A percentile compares a stretch with the other conserved stretches of the same genome.
These are phyloP conservation scores for Andrena cerasifolii DNA, from an alignment of 1,140 invertebrate genomes.

Conservation along the genomic window DNA sequence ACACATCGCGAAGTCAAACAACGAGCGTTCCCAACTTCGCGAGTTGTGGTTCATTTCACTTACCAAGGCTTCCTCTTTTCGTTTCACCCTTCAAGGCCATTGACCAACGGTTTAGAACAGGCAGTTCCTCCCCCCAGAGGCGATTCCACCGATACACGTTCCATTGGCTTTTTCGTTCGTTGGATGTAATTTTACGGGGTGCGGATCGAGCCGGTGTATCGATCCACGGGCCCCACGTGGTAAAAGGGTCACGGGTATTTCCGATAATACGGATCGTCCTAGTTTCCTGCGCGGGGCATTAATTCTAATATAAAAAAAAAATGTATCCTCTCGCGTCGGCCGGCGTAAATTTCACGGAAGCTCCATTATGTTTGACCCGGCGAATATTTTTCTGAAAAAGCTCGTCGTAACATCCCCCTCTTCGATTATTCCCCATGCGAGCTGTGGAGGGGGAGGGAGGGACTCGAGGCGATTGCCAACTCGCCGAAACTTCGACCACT, in stretches of 20 bases:
- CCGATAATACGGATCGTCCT: slow-evolving; percentile 51
- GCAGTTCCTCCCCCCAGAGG: background rate
- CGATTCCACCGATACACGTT: slow-evolving; percentile 5
- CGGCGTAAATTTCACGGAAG: slow-evolving; percentile 37
- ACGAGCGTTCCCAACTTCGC: background rate
- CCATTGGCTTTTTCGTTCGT: slow-evolving; percentile 32
- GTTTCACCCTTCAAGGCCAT: background rate
- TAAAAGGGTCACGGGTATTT: slow-evolving; percentile 47
- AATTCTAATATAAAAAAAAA: slow-evolving; percentile 47
- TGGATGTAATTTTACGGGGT: slow-evolving; percentile 41
- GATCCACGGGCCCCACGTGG: background rate
- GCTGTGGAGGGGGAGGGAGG: slow-evolving; percentile 19
- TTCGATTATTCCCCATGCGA: slow-evolving; percentile 6
- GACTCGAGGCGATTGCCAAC: slow-evolving; percentile 53
- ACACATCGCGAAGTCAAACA: too few species aligned
- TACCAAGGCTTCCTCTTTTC: background rate
- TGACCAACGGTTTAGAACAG: background rate
- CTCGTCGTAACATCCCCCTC: slow-evolving; percentile 9
- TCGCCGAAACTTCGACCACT: slow-evolving; percentile 44
- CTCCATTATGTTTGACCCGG: slow-evolving; percentile 41
- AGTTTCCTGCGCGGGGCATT: slow-evolving; percentile 34
- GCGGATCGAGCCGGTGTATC: slow-evolving; percentile 30
- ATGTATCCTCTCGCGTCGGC: background rate
- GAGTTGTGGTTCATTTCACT: background rate
- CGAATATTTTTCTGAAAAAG: slow-evolving; percentile 15